Evolutionary conservation across 2,113 vertebrate species (phyloP).

Genomic region (Cacatua alba): DNA sequence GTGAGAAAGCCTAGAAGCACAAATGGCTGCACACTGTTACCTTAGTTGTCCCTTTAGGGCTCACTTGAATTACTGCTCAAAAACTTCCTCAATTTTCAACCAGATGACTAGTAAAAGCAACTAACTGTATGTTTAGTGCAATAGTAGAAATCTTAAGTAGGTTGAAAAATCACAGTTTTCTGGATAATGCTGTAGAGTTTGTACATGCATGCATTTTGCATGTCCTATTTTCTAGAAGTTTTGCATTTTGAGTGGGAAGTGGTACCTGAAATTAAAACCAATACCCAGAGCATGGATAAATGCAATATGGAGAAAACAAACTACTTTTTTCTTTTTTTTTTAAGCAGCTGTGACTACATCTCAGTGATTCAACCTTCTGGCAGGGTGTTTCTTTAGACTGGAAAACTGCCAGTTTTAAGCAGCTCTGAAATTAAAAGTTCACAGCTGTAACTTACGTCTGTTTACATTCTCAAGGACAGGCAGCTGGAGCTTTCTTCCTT

Average conservation of each 20-base stretch:
- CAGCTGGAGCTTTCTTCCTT: neutral
- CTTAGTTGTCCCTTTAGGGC: neutral
- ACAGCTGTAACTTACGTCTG: neutral
- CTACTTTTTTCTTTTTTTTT: too few relatives aligned
- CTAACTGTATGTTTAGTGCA: neutral
- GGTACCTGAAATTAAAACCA: neutral
- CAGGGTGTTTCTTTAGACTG: neutral
- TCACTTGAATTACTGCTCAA: neutral
- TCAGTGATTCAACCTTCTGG: neutral
- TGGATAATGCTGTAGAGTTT: neutral
- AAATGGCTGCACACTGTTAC: conserved; percentile 54
- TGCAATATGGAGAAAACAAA: neutral
- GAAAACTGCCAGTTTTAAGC: neutral
- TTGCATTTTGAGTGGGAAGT: neutral
- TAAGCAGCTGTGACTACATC: neutral
- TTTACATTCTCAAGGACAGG: neutral
- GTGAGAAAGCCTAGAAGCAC: conserved; percentile 2
- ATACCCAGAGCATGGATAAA: neutral
- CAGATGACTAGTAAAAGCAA: neutral
- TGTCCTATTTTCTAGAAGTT: neutral
- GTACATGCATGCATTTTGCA: neutral
- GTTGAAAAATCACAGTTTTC: neutral
- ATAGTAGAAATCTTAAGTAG: neutral
- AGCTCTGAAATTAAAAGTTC: neutral
- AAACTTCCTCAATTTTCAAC: neutral